These are phyloP conservation scores for Sigmodon hispidus DNA, from an alignment of 2,113 vertebrate genomes.

Conservation along the genomic window DNA sequence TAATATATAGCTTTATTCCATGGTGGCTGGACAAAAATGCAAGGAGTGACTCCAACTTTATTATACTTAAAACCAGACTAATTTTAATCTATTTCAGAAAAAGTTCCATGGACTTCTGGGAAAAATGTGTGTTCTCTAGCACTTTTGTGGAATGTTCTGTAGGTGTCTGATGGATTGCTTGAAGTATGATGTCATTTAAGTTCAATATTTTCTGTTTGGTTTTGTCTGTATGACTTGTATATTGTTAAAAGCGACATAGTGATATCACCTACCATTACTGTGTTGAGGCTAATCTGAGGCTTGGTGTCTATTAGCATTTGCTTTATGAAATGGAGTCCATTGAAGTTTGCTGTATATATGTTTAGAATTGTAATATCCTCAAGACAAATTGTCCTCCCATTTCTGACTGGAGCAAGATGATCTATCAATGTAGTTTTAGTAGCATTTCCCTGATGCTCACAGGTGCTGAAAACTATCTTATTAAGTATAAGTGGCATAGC, in stretches of 20 bases:
- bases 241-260: neutral
- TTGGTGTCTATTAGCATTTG: neutral
- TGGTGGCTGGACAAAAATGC: neutral
- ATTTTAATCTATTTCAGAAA: neutral
- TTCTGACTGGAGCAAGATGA: neutral
- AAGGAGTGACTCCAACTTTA: neutral
- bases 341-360: neutral
- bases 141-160: neutral
- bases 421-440: neutral
- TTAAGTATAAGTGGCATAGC: neutral
- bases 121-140: neutral
- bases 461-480: neutral
- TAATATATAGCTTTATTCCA: neutral
- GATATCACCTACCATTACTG: neutral
- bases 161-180: neutral
- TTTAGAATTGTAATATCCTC: neutral
- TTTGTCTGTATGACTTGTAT: neutral
- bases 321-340: neutral
- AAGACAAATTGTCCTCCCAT: neutral
- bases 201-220: neutral
- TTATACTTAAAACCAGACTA: neutral
- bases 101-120: neutral
- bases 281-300: neutral
- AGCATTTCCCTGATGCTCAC: neutral
- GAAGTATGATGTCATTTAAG: neutral